phyloP scores from a whole-genome alignment of 2,888 invertebrate species.

The Sarcophaga rosellei region DNA sequence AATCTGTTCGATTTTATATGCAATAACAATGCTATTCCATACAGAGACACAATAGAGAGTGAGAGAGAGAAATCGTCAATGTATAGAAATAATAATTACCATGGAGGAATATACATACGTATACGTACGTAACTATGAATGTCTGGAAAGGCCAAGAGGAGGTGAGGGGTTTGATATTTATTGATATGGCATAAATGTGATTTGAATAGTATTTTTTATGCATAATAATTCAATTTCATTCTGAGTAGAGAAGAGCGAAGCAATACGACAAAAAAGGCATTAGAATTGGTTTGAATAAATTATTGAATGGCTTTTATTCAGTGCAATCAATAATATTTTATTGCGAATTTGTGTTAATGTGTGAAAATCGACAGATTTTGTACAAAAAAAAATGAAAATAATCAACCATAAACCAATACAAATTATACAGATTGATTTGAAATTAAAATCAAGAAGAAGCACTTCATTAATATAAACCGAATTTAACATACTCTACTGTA shows the following conservation, averaged over 20 bases:
- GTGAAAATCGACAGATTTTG: slow-evolving; percentile 4
- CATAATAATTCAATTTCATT: slow-evolving; percentile 57
- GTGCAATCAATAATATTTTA: slow-evolving; percentile 9
- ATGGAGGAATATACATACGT: neutral
- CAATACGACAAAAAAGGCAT: slow-evolving; percentile 15
- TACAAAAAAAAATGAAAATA: neutral
- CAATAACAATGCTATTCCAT: slow-evolving; percentile 1
- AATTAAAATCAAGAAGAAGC: neutral
- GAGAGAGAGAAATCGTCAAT: neutral
- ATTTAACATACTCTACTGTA: too few species aligned
- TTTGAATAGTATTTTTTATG: slow-evolving; percentile 54
- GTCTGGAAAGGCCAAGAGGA: neutral
- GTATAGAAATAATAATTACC: neutral
- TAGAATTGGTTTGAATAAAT: slow-evolving; percentile 53
- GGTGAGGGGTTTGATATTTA: neutral
- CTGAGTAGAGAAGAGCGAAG: neutral
- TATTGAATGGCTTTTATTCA: slow-evolving; percentile 6
- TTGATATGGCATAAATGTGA: slow-evolving; percentile 53
- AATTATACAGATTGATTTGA: neutral
- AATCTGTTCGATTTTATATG: slow-evolving; percentile 67
- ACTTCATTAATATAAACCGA: too few species aligned
- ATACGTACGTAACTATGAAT: too few species aligned
- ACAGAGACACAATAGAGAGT: slow-evolving; percentile 33
- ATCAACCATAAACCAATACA: neutral
- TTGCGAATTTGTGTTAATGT: neutral